Evolutionary conservation across 2,888 invertebrate species (phyloP).

Genomic region (Folsomia manolachei): DNA sequence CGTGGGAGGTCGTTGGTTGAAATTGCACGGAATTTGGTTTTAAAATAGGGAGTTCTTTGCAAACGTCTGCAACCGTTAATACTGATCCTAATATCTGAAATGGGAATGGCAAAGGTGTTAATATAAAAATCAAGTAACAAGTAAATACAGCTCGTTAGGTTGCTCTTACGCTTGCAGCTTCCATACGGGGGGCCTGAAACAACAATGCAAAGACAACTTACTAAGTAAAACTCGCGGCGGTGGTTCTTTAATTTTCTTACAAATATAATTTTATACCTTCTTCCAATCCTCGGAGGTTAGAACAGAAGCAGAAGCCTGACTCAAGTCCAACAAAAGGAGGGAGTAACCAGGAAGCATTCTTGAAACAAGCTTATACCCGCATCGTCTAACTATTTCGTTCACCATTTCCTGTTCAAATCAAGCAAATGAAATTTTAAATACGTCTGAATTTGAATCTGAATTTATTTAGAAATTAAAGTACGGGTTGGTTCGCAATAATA

Average conservation of each 20-base stretch:
- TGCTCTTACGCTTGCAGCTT: neutral
- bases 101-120: no score
- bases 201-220: conserved; percentile 1
- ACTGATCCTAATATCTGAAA: no score
- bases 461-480: no score
- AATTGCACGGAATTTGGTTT: conserved; percentile 65
- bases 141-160: no score
- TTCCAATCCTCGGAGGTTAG: conserved; percentile 74
- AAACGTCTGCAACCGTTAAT: conserved; percentile 73
- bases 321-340: conserved; percentile 79
- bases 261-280: conserved; percentile 53
- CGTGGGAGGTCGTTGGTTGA: conserved; percentile 64
- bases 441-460: no score
- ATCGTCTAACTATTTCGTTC: conserved; percentile 71
- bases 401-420: conserved; percentile 65
- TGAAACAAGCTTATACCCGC: conserved; percentile 82
- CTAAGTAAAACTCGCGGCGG: neutral
- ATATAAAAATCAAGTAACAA: no score
- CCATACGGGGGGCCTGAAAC: neutral
- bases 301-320: conserved; percentile 83
- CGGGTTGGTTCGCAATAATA: conserved; percentile 64
- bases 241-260: neutral
- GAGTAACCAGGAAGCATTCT: conserved; percentile 84
- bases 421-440: no score
- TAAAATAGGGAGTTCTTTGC: conserved; percentile 66